Base-by-base conservation (phyloP, 2,113 vertebrate species). In the Larimichthys crocea region DNA sequence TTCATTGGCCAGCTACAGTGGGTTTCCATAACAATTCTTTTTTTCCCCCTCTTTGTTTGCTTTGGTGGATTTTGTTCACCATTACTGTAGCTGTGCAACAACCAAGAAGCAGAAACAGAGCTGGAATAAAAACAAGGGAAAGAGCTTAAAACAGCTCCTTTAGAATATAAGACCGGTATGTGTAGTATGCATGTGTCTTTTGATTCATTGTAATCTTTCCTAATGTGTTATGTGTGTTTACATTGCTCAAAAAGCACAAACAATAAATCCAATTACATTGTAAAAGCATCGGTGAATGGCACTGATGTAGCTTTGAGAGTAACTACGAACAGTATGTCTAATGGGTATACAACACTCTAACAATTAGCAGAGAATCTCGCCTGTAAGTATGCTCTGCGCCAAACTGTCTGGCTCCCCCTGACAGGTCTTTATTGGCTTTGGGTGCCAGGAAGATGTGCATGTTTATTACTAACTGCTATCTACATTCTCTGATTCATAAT, bases 391-490 rank as follows among this genome's bases (percentile, higher is more conserved):
- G 55, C 74, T 67, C 73, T 86, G 83, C 85, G 75, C 83, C 89
- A 82, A 87, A 82, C 86, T 83, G 90, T 91, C 91, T 93, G 91
- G 80, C 88, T 91, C 85, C 85, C 31, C 46, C 59, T 84, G 76
- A 83, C 75, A 68, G 52, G 86, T 83, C 82, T 88, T 88, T 89
- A 87, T 92, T 87, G 90, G 86, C 87, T 88, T 86, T 83, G 84
- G 83, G 86, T 91, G 84, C 83, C 86, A 86, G 91, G 74, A 75
- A 90, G 86, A 92, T 87, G 80, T 83, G 87, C 85, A 90, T 88
- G 88, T 90, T 91, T 88, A 92, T 90, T 82, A 86, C 49, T 65
- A 84, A 84, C 71, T 69, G 77, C 83, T 78, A 82, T 84, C 80
- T 69, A 82, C 65, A 77, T 84, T 83, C 52, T 73, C 86, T 82